These are phyloP conservation scores for Scaptomyza flava DNA, from an alignment of 2,888 invertebrate species.

Conservation along the genomic window DNA sequence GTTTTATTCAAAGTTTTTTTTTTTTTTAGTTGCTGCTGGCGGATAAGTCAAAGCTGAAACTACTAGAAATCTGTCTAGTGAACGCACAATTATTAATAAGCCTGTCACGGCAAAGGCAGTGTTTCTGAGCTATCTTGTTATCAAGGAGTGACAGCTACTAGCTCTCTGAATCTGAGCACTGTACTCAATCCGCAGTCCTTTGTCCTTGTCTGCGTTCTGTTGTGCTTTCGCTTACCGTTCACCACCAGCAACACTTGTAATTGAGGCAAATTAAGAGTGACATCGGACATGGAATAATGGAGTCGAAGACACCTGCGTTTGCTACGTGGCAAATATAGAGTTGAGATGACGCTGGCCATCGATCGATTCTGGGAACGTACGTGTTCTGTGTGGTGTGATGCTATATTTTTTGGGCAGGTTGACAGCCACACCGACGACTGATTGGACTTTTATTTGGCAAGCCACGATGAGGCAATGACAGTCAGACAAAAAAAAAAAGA, in stretches of 20 bases:
- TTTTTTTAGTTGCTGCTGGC: slow-evolving; percentile 11
- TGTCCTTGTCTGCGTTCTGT: slow-evolving; percentile 11
- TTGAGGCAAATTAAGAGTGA: slow-evolving; percentile 82
- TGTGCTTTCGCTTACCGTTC: slow-evolving; percentile 3
- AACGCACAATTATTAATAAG: slow-evolving; percentile 68
- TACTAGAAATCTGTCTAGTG: slow-evolving; percentile 52
- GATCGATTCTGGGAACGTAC: neutral
- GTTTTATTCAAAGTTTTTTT: slow-evolving; percentile 8
- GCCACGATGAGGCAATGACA: slow-evolving; percentile 4
- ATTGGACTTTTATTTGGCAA: slow-evolving; percentile 39
- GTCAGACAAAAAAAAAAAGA: neutral
- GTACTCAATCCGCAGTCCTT: neutral
- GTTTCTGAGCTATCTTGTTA: slow-evolving; percentile 34
- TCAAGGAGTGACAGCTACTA: slow-evolving; percentile 12
- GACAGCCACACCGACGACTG: slow-evolving; percentile 42
- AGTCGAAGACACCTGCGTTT: slow-evolving; percentile 71
- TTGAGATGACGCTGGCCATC: slow-evolving; percentile 13
- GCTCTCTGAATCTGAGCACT: neutral
- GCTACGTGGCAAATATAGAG: slow-evolving; percentile 28
- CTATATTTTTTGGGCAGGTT: slow-evolving; percentile 3
- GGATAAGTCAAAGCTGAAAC: slow-evolving; percentile 56
- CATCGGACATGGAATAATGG: slow-evolving; percentile 80
- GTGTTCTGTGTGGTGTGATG: neutral
- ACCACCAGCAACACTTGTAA: slow-evolving; percentile 52
- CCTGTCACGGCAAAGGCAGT: slow-evolving; percentile 17